Evolutionary conservation across 35 echinoderm and acorn worm species (phyloP).

Genomic region (Stichopus chloronotus): DNA sequence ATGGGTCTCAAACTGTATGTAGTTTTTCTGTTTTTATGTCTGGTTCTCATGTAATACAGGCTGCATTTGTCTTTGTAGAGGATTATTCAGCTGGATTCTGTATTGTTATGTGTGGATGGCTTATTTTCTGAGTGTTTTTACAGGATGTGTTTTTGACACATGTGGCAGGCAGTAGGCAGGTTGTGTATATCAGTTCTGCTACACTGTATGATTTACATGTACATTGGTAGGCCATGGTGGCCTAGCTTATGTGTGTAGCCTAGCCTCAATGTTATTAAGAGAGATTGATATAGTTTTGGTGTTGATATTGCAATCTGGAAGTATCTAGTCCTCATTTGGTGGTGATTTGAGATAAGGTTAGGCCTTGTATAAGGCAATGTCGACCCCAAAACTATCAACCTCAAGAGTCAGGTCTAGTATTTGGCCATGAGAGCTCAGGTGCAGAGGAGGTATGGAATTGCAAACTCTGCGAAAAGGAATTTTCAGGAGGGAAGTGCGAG

Average conservation of each 20-base stretch:
- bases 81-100: slow-evolving; percentile 21
- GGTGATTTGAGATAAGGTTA: neutral
- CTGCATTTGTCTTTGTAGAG: neutral
- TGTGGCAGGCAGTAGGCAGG: neutral
- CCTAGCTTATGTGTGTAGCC: too few species aligned
- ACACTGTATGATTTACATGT: too few species aligned
- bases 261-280: too few species aligned
- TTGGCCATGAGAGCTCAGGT: slow-evolving; percentile 26
- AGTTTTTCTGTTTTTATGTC: slow-evolving; percentile 12
- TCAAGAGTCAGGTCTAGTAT: slow-evolving; percentile 10
- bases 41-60: slow-evolving; percentile 21
- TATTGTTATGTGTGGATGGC: slow-evolving; percentile 15
- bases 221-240: too few species aligned
- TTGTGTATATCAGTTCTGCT: too few species aligned
- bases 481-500: slow-evolving; percentile 21
- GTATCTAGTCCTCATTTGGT: slow-evolving; percentile 9
- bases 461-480: neutral
- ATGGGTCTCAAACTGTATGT: neutral
- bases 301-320: too few species aligned
- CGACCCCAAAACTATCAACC: slow-evolving; percentile 12
- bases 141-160: slow-evolving; percentile 8
- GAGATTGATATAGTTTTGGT: too few species aligned
- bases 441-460: neutral
- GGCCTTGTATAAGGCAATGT: neutral
- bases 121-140: neutral